Percentiles rank a stretch among this genome's conserved stretches.
These are phyloP conservation scores for Apoda limacodes DNA, from an alignment of 2,888 invertebrate genomes.

Conservation along the genomic window DNA sequence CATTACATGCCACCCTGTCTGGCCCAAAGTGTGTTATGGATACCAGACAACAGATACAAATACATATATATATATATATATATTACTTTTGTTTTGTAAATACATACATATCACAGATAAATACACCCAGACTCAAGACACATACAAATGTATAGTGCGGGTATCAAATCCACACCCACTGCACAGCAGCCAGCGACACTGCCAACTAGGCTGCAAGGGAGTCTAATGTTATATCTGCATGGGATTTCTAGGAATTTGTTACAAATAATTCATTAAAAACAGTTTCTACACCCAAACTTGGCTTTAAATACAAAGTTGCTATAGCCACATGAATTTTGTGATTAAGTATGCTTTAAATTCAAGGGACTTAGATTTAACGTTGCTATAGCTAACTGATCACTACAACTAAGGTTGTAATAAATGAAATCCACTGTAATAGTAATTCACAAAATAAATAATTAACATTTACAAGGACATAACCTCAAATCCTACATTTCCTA, in stretches of 20 bases:
- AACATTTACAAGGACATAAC: too few relatives aligned
- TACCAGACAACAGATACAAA: too few relatives aligned
- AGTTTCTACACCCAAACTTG: neutral
- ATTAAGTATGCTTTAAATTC: neutral
- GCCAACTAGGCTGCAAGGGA: neutral
- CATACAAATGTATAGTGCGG: too few relatives aligned
- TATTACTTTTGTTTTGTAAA: too few relatives aligned
- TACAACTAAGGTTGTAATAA: neutral
- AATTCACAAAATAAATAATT: neutral
- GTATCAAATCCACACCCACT: too few relatives aligned
- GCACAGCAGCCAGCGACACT: too few relatives aligned
- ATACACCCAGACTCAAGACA: too few relatives aligned
- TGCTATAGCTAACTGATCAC: neutral
- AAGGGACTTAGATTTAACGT: neutral
- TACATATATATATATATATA: too few relatives aligned
- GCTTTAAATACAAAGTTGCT: neutral
- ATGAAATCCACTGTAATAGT: constrained; percentile 1
- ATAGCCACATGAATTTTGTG: neutral
- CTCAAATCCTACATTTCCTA: too few relatives aligned
- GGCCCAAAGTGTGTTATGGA: too few relatives aligned
- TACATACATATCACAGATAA: too few relatives aligned
- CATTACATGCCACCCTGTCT: too few relatives aligned
- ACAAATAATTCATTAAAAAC: neutral
- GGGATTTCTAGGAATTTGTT: neutral
- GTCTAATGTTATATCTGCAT: neutral